Evolutionary conservation across 2,797 vertebrate genomes (phyloP), one percentile per base, ranked within the genome.

Genomic region (Spea hammondii): DNA sequence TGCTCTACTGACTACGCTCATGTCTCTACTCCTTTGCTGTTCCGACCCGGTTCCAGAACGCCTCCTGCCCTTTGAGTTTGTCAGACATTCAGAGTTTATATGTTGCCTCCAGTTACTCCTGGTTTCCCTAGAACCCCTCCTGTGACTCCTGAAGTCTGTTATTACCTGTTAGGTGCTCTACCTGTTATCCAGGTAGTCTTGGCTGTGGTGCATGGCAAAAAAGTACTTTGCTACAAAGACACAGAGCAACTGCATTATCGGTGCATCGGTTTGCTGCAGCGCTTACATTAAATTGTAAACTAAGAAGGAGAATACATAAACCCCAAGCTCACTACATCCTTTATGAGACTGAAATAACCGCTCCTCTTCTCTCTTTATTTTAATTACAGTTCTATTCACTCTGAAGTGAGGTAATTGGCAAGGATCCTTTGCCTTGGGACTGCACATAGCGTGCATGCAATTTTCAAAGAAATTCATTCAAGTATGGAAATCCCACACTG

Each of bases 391-490:
- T 66, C 51, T 72, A 50, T 46, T 78, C 69, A 47, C 50, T 72
- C 70, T 50, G 17, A 55, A 65, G 76, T 65, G 60, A 47, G 62
- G 45, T 54, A 49, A 51, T 67, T 72, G 77, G 77, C 70, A 78
- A 72, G 53, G 57, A 7, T 67, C 32, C 44, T 65, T 51, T 44
- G 55, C 51, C 60, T 72, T 50, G 77, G 77, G 70, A 78, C 72
- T 72, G 67, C 48, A 72, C 44, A 67, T 72, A 72, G 70, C 70
- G 65, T 49, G 70, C 65, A 53, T 64, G 65, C 46, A 66, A 57
- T 59, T 78, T 72, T 78, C 51, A 72, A 78, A 78, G 77, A 50
- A 60, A 78, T 65, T n/a, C 77, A 72, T 72, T 78, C 62, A 72
- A 78, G 70, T 51, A 49, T 78, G 50, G 72, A 66, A 67, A 66